Conservation (phyloP, 2,888 invertebrate genomes). For the Macrosiphum euphorbiae region DNA sequence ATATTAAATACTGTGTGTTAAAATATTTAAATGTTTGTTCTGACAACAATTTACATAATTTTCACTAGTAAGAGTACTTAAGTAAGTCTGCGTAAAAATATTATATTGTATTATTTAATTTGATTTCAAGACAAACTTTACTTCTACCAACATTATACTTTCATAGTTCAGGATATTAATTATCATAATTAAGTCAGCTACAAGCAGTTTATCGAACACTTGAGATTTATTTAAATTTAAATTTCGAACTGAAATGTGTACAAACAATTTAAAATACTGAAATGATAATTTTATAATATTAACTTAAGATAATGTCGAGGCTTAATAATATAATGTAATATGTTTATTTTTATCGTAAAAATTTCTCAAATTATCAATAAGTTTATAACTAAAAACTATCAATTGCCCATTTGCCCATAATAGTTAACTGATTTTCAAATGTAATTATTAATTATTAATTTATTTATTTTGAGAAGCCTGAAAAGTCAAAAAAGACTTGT, state of each 20-base stretch:
- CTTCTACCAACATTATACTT: neutral
- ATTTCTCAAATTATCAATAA: neutral
- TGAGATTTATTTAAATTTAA: neutral
- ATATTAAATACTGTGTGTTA: neutral
- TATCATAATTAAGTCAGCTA: neutral
- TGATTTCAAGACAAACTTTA: neutral
- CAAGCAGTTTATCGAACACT: neutral
- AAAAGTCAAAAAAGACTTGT: neutral
- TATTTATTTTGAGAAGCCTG: neutral
- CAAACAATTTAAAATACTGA: neutral
- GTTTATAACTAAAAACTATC: neutral
- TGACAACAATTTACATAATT: neutral
- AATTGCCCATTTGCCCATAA: neutral
- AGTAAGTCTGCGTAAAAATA: neutral
- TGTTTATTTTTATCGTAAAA: neutral
- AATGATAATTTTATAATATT: neutral
- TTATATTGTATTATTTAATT: neutral
- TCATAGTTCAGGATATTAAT: neutral
- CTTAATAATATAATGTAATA: neutral
- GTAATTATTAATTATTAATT: neutral
- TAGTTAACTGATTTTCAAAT: neutral
- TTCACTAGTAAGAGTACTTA: neutral
- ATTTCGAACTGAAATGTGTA: neutral
- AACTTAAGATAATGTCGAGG: neutral
- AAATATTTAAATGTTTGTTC: neutral